Base-by-base conservation (phyloP, 2,888 invertebrate species). In the Polydrusus tereticollis region DNA sequence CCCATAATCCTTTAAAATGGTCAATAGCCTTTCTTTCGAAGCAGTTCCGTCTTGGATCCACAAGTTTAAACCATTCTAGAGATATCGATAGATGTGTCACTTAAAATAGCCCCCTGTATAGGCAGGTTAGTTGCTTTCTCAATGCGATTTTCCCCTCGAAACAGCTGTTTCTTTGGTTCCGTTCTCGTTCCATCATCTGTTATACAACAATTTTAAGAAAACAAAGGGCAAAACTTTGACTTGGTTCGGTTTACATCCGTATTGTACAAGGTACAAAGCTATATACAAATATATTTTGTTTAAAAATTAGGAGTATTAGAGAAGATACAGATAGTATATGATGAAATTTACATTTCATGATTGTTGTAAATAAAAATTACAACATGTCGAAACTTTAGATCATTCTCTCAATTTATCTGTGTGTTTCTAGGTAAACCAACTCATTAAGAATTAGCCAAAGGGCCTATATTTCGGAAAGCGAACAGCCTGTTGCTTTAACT, bases 171-270 rank as follows among this genome's bases (percentile, higher is more conserved):
- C 38, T 62, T 26, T 12, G 62, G 43, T 66, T 58, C 26, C 58
- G 45, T 41, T 23, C 66, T 57, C n/a, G 60, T 69, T 69, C 57
- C 52, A 57, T 69, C 69, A 69, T 69, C 55, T 69, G 69, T 63
- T 69, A 33, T 55, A 62, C 69, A 63, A 63, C 12, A 16, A 55
- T 29, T 26, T 29, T 12, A 14, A 55, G 41, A 47, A n/a, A 57
- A 18, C 43, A 57, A 63, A 69, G 45, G 33, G n/a, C 52, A 50
- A 33, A 36, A 10, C 36, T 12, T 47, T n/a, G 10, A 2, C 1
- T 20, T 29, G 47, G 33, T 16, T 47, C 12, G 3, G 63, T 63
- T 63, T 63, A 63, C 63, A 20, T 21, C 47, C n/a, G n/a, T 18
- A 20, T 36, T 50, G 10, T 23, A 14, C 16, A 55, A 14, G 12